These are phyloP conservation scores for Physocephala rufipes DNA, from an alignment of 2,888 invertebrate species.

Conservation along the genomic window DNA sequence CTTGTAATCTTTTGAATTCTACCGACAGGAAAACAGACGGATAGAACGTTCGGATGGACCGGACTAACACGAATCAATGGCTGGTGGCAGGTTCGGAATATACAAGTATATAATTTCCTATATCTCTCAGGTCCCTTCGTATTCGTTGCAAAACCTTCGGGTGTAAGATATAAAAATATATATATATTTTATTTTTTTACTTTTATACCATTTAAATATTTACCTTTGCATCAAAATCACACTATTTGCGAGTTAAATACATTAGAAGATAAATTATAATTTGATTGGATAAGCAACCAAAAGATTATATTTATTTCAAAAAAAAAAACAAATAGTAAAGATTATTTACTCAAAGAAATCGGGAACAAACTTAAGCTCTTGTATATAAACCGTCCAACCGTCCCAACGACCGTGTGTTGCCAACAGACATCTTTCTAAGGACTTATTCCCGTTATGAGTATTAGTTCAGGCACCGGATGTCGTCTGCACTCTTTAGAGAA, in stretches of 20 bases:
- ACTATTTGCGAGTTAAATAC: constrained; percentile 6
- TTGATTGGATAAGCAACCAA: neutral
- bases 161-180: no score
- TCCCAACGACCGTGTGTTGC: neutral
- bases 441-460: constrained; percentile 28
- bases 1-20: no score
- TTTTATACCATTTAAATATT: neutral
- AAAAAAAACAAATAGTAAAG: constrained; percentile 14
- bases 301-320: neutral
- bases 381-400: neutral
- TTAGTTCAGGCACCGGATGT: constrained; percentile 46
- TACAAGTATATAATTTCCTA: no score
- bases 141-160: no score
- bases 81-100: no score
- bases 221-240: neutral
- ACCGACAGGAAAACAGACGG: no score
- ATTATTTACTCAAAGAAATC: neutral
- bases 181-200: no score
- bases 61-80: no score
- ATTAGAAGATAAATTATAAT: neutral
- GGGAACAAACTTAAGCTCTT: constrained; percentile 1
- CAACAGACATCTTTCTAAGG: neutral
- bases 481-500: constrained; percentile 54
- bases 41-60: no score
- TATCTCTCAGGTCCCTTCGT: no score